Percentiles rank a stretch among this genome's conserved stretches.
phyloP scores from a whole-genome alignment of 2,797 vertebrate genomes.

The Nyctibius grandis region DNA sequence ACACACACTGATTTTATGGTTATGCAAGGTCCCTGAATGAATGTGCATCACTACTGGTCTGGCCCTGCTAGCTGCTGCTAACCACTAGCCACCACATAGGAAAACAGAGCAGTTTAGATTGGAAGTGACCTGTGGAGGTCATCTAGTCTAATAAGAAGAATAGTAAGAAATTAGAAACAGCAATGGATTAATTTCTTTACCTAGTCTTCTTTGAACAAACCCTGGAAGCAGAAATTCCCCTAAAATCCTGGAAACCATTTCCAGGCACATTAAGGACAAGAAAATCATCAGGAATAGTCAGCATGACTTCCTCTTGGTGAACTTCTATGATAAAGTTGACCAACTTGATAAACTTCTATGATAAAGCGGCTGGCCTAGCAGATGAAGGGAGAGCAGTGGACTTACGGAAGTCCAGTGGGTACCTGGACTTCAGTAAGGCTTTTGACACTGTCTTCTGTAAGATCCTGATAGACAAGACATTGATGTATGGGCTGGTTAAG shows the following conservation, averaged over 20 bases:
- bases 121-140: not conserved
- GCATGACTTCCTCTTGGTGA: not conserved
- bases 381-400: not conserved
- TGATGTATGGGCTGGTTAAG: not conserved
- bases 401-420: not conserved
- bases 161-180: not conserved
- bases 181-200: not conserved
- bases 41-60: not conserved
- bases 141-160: not conserved
- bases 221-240: not conserved
- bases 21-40: not conserved
- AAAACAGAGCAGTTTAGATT: not conserved
- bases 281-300: not conserved
- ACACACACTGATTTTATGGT: not conserved
- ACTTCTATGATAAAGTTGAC: not conserved
- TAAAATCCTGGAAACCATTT: not conserved
- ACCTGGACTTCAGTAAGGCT: not conserved
- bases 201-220: not conserved
- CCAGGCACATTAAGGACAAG: not conserved
- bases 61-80: not conserved
- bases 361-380: not conserved
- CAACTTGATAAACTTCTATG: not conserved
- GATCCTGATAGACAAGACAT: not conserved
- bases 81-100: not conserved
- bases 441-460: not conserved